Base-by-base conservation (phyloP, 2,797 vertebrate species). In the Poeciliopsis turneri region DNA sequence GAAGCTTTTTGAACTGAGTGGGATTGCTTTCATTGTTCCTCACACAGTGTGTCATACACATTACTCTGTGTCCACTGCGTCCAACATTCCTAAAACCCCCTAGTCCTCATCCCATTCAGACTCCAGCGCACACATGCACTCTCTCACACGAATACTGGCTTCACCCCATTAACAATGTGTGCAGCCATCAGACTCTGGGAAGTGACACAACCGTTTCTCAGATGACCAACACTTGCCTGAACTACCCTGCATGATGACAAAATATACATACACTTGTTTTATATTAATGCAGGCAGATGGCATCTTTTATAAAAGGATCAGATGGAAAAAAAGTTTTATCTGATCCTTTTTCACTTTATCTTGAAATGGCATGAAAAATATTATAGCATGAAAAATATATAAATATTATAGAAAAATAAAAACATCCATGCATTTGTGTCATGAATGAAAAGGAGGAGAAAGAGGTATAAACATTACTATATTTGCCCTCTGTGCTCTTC, bases 1-100 rank as follows among this genome's bases (percentile, higher is more conserved):
- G 87, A 82, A 79, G 82, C 83, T 90, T 93, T 94, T 91, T 90
- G 84, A 84, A 78, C 79, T 5, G 80, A 82, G 89, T 83, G 87
- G 85, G 81, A 82, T 78, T 74, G 84, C 78, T 86, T 86, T 84
- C 80, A 90, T 92, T 93, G 92, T 92, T 77, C 90, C 72, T 75
- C 74, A 33, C 75, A 77, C 84, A 89, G 79, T 69, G 70, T 53
- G 61, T 77, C 77, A 79, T 49, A 76, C 80, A 83, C 84, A 86
- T n/a, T 55, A 86, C 78, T 82, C 74, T 79, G 30, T 88, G 57
- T 69, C 82, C 87, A 89, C 81, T 77, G 86, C 84, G 74, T 70
- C 88, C 66, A 64, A 59, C 92, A 92, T 92, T 93, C 90, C 91
- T 90, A 49, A 79, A 45, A 77, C 79, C 79, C 49, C 68, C 70